Evolutionary conservation across 2,797 vertebrate species (phyloP).

Genomic region (Nyctibius grandis): DNA sequence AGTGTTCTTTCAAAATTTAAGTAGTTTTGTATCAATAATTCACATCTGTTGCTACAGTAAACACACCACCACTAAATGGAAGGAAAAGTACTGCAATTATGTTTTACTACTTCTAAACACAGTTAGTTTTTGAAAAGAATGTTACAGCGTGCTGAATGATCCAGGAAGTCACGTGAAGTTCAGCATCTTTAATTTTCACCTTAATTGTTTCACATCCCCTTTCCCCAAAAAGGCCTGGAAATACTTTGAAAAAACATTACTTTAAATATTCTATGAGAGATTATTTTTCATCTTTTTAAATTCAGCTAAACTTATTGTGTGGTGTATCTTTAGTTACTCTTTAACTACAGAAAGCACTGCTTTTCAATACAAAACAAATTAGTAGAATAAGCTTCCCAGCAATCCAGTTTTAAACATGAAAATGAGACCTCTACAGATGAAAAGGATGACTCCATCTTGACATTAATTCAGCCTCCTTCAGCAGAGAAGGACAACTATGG

Average conservation of each 20-base stretch:
- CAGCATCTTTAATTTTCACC: background rate
- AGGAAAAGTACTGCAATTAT: background rate
- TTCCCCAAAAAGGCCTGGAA: background rate
- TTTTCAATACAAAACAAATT: background rate
- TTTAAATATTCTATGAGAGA: rapidly evolving
- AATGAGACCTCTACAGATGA: background rate
- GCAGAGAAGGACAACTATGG: background rate
- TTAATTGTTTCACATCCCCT: background rate
- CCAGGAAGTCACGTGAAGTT: background rate
- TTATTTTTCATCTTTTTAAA: background rate
- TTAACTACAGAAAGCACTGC: background rate
- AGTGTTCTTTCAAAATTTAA: background rate
- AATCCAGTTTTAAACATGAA: background rate
- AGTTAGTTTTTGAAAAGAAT: background rate
- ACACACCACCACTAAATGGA: background rate
- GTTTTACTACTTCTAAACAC: background rate
- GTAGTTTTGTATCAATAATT: background rate
- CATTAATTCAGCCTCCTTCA: background rate
- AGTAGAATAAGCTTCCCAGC: background rate
- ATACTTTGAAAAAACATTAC: background rate
- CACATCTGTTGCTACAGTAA: background rate
- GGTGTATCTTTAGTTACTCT: background rate
- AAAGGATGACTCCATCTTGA: background rate
- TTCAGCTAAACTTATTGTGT: background rate
- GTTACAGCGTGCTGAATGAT: background rate